Percentiles rank a stretch among this genome's conserved stretches.
Evolutionary conservation across 1,140 invertebrate species (phyloP).

Genomic region (Drosophila ercepeae): DNA sequence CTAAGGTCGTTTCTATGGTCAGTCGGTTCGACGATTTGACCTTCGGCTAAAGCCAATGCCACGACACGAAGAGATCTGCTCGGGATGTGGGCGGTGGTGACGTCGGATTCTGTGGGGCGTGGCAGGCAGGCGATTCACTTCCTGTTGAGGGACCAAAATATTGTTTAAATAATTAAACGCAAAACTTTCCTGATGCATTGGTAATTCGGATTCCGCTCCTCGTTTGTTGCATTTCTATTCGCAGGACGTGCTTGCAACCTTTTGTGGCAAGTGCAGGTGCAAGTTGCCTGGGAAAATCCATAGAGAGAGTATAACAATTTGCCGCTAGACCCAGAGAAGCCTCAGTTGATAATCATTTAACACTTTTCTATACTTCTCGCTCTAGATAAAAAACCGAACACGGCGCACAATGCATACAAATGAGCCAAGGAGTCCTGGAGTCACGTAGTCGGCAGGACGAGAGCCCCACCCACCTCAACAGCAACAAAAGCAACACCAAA

Average conservation of each 20-base stretch:
- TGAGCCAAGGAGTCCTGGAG: slow-evolving; percentile 31
- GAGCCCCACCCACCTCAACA: background rate
- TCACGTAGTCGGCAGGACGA: slow-evolving; percentile 30
- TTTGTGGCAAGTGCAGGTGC: background rate
- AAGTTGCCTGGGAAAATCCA: background rate
- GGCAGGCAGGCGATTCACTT: slow-evolving; percentile 29
- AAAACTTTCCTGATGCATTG: slow-evolving; percentile 14
- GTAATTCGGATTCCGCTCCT: slow-evolving; percentile 51
- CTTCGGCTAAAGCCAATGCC: slow-evolving; percentile 58
- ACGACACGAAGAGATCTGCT: slow-evolving; percentile 14
- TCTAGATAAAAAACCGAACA: slow-evolving; percentile 34
- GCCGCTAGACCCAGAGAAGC: background rate
- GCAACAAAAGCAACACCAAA: slow-evolving; percentile 1
- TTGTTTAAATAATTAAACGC: background rate
- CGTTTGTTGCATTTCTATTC: slow-evolving; percentile 42
- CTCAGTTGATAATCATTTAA: slow-evolving; percentile 36
- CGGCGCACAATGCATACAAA: slow-evolving; percentile 47
- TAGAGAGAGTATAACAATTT: slow-evolving; percentile 29
- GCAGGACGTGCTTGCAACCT: slow-evolving; percentile 14
- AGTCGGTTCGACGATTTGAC: slow-evolving; percentile 41
- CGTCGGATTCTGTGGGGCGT: slow-evolving; percentile 6
- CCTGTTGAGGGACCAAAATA: slow-evolving; percentile 53
- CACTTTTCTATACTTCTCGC: slow-evolving; percentile 32
- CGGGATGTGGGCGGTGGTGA: slow-evolving; percentile 1
- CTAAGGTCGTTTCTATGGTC: slow-evolving; percentile 23